Evolutionary conservation across 2,113 vertebrate genomes (phyloP), one percentile per base, ranked within the genome.

Genomic region (Xerus inauris): DNA sequence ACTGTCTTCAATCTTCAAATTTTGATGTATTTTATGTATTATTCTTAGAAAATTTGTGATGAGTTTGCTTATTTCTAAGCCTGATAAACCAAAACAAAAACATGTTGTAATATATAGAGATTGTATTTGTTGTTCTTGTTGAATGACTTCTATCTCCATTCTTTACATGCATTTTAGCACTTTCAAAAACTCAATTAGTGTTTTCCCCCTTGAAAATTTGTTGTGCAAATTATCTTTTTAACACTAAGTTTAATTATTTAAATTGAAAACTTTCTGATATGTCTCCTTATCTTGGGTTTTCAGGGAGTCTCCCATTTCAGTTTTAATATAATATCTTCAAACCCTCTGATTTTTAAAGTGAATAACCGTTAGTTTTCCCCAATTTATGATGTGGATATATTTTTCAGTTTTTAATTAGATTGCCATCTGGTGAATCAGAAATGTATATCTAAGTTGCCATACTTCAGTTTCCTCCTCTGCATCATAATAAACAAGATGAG

Each of bases 171-270:
- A 77, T 67, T 67, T 91, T 92, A 90, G 30, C 8, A 64, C n/a
- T 84, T 92, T 87, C 12, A 92, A 94, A 95, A 90, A n/a, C 24
- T 87, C 65, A 90, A 20, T 71, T 91, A 95, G 5, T 79, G 2
- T 89, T 54, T 77, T 76, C 47, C 35, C 13, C n/a, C 42, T 69
- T 91, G 90, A 76, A 65, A 12, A 81, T 80, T 4, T 10, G 91
- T 96, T 85, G 57, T 94, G 12, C 2, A 94, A 95, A 91, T 88
- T 91, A 69, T 80, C 16, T 96, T 71, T 47, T 83, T 47, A 92
- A 93, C 47, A 84, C 19, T 65, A 57, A 81, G 94, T 87, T 94
- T 76, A 91, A 85, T 47, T 20, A 7, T 93, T 95, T 88, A 2
- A 47, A 24, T 42, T 47, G 12, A 84, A 62, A 54, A 62, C 17